Evolutionary conservation across 2,888 invertebrate genomes (phyloP).

Genomic region (Tyria jacobaeae): DNA sequence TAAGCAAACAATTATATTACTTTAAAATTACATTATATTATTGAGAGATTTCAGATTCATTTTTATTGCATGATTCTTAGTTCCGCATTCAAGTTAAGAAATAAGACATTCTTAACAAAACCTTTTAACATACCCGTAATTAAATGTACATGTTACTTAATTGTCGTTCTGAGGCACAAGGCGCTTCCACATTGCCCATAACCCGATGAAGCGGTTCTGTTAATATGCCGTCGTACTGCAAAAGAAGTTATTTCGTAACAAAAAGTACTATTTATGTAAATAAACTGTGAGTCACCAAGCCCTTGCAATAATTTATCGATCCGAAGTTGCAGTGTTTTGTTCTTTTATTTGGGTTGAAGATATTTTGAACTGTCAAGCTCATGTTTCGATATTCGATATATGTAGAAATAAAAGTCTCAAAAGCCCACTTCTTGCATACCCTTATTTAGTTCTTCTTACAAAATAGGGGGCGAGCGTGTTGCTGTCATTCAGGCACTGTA

Average conservation of each 20-base stretch:
- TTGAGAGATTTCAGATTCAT: neutral
- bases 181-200: slow-evolving; percentile 12
- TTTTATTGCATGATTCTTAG: neutral
- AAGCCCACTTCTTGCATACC: too few relatives aligned
- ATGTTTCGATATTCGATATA: too few relatives aligned
- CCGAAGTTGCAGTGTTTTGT: neutral
- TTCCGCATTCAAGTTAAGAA: neutral
- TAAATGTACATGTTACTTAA: neutral
- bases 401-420: too few relatives aligned
- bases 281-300: neutral
- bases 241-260: slow-evolving; percentile 37
- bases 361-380: neutral
- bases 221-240: slow-evolving; percentile 29
- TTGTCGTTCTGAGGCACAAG: neutral
- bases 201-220: slow-evolving; percentile 24
- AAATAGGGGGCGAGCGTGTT: too few relatives aligned
- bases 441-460: too few relatives aligned
- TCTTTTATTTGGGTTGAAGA: neutral
- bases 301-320: slow-evolving; percentile 14
- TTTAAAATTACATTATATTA: neutral
- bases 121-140: slow-evolving; percentile 2
- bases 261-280: slow-evolving; percentile 24
- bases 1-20: too few relatives aligned
- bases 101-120: neutral
- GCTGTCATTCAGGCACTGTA: too few relatives aligned